Evolutionary conservation across 2,797 vertebrate species (phyloP), one percentile per base, ranked within the genome.

Genomic region (Microctenopoma stevenorrisi): DNA sequence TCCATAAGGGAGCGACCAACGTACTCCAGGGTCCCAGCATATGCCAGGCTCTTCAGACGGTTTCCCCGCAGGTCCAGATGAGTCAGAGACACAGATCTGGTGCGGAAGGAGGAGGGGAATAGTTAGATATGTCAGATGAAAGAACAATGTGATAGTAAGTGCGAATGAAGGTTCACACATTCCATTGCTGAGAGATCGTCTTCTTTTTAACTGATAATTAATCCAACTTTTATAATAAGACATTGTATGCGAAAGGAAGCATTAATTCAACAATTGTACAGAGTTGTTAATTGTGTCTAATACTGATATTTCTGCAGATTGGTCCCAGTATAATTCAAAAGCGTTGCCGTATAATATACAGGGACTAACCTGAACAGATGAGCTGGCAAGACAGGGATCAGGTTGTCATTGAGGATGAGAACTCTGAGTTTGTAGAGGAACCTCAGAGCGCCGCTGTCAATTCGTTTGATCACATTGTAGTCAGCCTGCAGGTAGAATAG

Each of bases 21-120:
- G 55, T 98, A 98, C 91, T 99, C 97, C 93, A 99, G 90, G 43
- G 97, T 96, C 78, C 98, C 98, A 82, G 96, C 95, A 12, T 98
- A 98, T 89, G 97, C 95, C 92, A 99, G 89, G 68, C 95, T 98
- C 94, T 99, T 99, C 90, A 99, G 95, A 86, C 98, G 94, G 90
- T 99, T 99, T 84, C 98, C 98, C 86, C 98, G 94, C 88, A 99
- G 95, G 94, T 99, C 98, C 77, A 99, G 93, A 92, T 99, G 98
- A 87, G 97, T 99, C 92, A 99, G 88, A 82, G 93, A 95, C 65
- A 95, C 93, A 16, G 94, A 93, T 89, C 92, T 93, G 76, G 57
- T 59, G 61, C 51, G 62, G 64, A 18, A 75, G 65, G 56, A 73
- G 65, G 16, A 42, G 63, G 52, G 48, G 28, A 26, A 57, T 33